Base-by-base conservation (phyloP, 2,888 invertebrate genomes). In the Drosophila pseudotakahashii region DNA sequence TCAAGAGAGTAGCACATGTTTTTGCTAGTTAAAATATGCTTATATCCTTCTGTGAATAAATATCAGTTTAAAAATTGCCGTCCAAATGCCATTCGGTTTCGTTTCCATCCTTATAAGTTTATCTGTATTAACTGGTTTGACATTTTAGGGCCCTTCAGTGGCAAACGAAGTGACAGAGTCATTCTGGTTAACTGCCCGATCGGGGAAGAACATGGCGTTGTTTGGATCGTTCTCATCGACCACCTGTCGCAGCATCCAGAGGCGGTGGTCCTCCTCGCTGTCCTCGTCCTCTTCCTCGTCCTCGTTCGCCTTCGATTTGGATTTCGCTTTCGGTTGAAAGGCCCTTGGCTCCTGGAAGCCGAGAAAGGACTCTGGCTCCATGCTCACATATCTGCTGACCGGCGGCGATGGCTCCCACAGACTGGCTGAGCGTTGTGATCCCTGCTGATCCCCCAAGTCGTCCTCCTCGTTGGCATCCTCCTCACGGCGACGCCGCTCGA, bases 201-300 rank as follows among this genome's bases (percentile, higher is more conserved):
- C 23, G 7, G 30, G 47, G 2, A 47, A 30, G 11, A 47, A 47
- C 30, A 11, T 7, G 1, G 26, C 9, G 5, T 7, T 7, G 26
- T 45, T 45, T 2, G 42, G 42, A 32, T 54, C 54, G 6, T 42
- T 54, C 5, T 42, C 54, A 6, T 54, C 42, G 7, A 42, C 54
- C 9, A 32, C 9, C 42, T 54, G 42, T 7, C 54, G 45, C 7
- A 5, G 3, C 62, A 64, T 37, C n/a, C 19, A 36, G 2, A 64
- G 14, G 7, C 30, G 50, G 13, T 32, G 30, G 2, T 7, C 30
- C 2, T 30, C 13, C 6, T 32, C 67, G 7, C 37, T 19, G 1
- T 23, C 66, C 2, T 7, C 30, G 2, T 26, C 6, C 2, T 7
- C 30, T 0, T 26, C 6, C 26, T 26, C 26, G 26, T 19, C 2